Conservation (phyloP, 2,113 vertebrate genomes). For the Sinocyclocheilus anophthalmus region DNA sequence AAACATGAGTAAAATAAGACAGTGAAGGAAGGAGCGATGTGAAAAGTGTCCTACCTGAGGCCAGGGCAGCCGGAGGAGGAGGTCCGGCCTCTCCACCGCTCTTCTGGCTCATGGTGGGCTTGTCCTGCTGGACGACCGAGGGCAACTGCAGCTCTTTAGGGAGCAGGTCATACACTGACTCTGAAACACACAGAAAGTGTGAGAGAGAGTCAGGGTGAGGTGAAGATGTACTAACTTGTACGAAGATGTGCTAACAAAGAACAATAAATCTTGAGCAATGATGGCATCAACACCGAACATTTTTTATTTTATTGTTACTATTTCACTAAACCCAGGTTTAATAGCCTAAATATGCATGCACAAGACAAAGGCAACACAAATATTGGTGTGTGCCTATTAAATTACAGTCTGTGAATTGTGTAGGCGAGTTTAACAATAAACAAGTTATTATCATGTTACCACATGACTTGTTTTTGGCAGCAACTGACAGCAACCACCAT, state of each 20-base stretch:
- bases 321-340: background rate
- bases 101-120: slow-evolving; percentile 97
- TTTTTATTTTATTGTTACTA: background rate
- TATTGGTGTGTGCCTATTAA: background rate
- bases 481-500: background rate
- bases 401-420: background rate
- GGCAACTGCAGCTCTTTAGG: slow-evolving; percentile 98
- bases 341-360: background rate
- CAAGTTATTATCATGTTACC: background rate
- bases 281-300: background rate
- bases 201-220: slow-evolving; percentile 6
- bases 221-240: background rate
- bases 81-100: slow-evolving; percentile 95
- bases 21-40: slow-evolving; percentile 53
- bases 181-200: slow-evolving; percentile 67
- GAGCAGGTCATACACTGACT: slow-evolving; percentile 99
- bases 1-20: slow-evolving; percentile 9
- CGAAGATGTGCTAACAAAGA: background rate
- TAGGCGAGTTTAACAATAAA: background rate
- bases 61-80: slow-evolving; percentile 90
- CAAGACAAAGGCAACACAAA: background rate
- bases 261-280: background rate
- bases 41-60: slow-evolving; percentile 86
- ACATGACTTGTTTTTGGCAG: background rate
- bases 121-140: slow-evolving; percentile 84